These are phyloP conservation scores for Drosophila subsilvestris DNA, from an alignment of 2,888 invertebrate species.

Conservation along the genomic window DNA sequence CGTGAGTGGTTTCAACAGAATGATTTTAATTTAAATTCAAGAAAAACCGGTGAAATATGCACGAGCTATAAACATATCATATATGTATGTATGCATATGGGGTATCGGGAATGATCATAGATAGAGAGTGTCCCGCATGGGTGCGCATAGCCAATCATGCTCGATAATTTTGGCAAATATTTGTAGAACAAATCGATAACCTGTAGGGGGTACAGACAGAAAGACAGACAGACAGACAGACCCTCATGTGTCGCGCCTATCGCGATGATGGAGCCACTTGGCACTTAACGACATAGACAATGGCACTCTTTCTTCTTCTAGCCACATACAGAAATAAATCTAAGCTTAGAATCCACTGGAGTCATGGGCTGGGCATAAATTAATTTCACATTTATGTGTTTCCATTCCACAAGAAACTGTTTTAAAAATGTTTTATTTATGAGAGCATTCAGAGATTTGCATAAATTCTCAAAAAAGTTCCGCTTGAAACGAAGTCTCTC, in stretches of 20 bases:
- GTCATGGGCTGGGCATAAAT: slow-evolving; percentile 53
- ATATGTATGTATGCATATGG: background rate
- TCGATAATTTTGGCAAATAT: slow-evolving; percentile 36
- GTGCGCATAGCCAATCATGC: slow-evolving; percentile 17
- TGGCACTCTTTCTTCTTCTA: slow-evolving; percentile 56
- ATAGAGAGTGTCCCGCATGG: slow-evolving; percentile 28
- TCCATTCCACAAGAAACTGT: slow-evolving; percentile 23
- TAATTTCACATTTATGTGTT: slow-evolving; percentile 38
- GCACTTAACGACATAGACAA: slow-evolving; percentile 57
- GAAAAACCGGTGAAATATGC: slow-evolving; percentile 54
- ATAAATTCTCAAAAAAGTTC: slow-evolving; percentile 41
- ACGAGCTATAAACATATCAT: background rate
- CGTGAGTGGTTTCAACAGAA: slow-evolving; percentile 11
- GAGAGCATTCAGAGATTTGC: slow-evolving; percentile 54
- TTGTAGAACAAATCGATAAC: slow-evolving; percentile 20
- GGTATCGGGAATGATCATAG: background rate
- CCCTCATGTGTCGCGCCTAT: slow-evolving; percentile 45
- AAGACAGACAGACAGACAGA: slow-evolving; percentile 2
- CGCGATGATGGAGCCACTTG: slow-evolving; percentile 29
- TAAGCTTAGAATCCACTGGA: slow-evolving; percentile 32
- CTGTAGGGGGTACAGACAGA: slow-evolving; percentile 1
- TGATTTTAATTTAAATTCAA: slow-evolving; percentile 50
- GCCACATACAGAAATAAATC: slow-evolving; percentile 41
- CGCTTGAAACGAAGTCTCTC: slow-evolving; percentile 11
- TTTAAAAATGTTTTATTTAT: slow-evolving; percentile 65